Conservation (phyloP, 1,140 invertebrate genomes). For the Tachypleus tridentatus region DNA sequence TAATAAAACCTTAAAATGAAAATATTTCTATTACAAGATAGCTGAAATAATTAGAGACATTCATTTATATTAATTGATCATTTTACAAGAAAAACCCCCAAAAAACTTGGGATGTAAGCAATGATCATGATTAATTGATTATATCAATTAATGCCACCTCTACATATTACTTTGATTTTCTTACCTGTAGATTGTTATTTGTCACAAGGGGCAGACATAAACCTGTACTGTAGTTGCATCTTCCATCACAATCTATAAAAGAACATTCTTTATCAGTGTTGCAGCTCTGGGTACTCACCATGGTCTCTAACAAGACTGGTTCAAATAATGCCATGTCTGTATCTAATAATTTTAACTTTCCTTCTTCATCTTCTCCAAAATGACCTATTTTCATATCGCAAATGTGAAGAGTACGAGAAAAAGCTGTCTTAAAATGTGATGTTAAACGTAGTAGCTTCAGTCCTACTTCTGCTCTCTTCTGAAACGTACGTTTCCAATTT, state of each 20-base stretch:
- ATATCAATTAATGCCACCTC: too few species aligned
- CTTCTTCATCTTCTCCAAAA: constrained; percentile 45
- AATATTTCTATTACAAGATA: too few species aligned
- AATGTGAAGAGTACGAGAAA: constrained; percentile 45
- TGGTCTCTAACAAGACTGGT: constrained; percentile 35
- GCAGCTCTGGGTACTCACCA: constrained; percentile 37
- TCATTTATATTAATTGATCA: too few species aligned
- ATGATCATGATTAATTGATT: too few species aligned
- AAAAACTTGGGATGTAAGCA: too few species aligned
- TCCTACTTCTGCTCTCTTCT: constrained; percentile 39
- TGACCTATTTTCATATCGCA: constrained; percentile 54
- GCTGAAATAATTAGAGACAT: too few species aligned
- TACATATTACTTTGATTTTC: too few species aligned
- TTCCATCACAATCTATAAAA: constrained; percentile 49
- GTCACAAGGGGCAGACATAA: constrained; percentile 41
- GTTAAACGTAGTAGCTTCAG: constrained; percentile 48
- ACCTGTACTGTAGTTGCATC: constrained; percentile 38
- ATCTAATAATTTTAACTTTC: constrained; percentile 43
- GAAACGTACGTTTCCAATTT: constrained; percentile 37
- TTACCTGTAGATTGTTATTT: constrained; percentile 51
- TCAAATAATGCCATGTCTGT: constrained; percentile 43
- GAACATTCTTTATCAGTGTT: constrained; percentile 46
- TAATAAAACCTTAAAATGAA: too few species aligned
- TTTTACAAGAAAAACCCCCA: too few species aligned
- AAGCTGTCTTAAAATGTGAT: constrained; percentile 42